Evolutionary conservation across 30 jellyfish, hydroid and myxozoan species (phyloP), one percentile per base, ranked within the genome.

Genomic region (Nemopilema nomurai): DNA sequence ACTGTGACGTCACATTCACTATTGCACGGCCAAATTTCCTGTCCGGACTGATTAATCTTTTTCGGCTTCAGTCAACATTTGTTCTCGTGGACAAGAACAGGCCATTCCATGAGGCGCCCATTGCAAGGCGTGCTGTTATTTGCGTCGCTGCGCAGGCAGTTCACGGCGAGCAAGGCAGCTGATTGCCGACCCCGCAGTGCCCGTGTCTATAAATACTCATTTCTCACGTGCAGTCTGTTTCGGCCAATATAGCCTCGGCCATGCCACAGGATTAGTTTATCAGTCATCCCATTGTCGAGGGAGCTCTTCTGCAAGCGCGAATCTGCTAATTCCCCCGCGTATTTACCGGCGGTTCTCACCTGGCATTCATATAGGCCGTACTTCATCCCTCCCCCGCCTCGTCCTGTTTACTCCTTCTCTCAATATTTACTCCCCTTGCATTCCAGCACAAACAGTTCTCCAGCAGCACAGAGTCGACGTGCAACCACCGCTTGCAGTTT

Each of bases 241-340:
- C 13, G 9, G 57, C 57, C 13, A 13, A 41, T 13, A 6, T 3
- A 13, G 9, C 13, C 13, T 41, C 13, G 6, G 57, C 57, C 57
- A 41, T 41, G 13, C 57, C 6, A 41, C 6, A 13, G 13, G 57
- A 41, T 41, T 41, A 41, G 13, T 3, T 41, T 41, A 41, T 3
- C 57, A 41, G 13, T 41, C 9, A 41, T 41, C 6, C 13, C 57
- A 6, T 3, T 3, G 57, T 3, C 57, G 6, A 41, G 57, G 13
- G 57, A 3, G 57, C 52, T 76, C 64, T 19, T 31, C 86, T 49
- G 62, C n/a, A 22, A 53, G 18, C 62, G 86, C 19, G 52, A 76
- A 76, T 28, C 77, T 76, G 86, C 21, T 22, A 24, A 76, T 53
- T 1, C 17, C 62, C 26, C 62, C 21, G 28, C 16, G 51, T 76